Base-by-base conservation (phyloP, 2,797 vertebrate species). In the Hypotaenidia okinawae region DNA sequence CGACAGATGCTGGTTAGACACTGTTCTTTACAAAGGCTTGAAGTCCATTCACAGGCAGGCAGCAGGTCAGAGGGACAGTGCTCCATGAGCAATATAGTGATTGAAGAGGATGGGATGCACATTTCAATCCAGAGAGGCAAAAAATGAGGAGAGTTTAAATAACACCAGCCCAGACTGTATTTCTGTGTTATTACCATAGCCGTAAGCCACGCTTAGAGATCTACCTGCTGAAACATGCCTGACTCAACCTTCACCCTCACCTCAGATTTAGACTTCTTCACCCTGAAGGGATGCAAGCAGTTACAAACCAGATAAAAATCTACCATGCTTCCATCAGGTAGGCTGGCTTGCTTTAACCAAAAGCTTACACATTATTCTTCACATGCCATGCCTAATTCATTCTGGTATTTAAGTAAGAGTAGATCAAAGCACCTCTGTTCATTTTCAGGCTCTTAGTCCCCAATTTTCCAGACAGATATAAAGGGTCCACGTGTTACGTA, bases 351-450 rank as follows among this genome's bases (percentile, higher is more conserved):
- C 63, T 41, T 77, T 39, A 37, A 61, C 24, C 33, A 70, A 45
- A 57, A 62, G 37, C 13, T 32, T 75, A 30, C 0, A 0, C 8
- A 16, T 22, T 45, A 54, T 21, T 69, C 33, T 16, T 62, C 4
- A 6, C 0, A 0, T 35, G 6, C 54, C 11, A 0, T n/a, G 2
- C 27, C 25, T 4, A n/a, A 63, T 73, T 81, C 57, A 54, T 78
- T 64, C 64, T 24, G 30, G 28, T 45, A 25, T 68, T 83, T 21
- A 32, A 30, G 21, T 37, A 66, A 61, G 16, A 23, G 7, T 24
- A 30, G 43, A 59, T 49, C 11, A 54, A 80, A 96, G 54, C 49
- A 87, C 22, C 47, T 87, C n/a, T 68, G 49, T 57, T 84, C n/a
- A 2, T 63, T 68, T 66, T 58, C 82, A 89, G 22, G 22, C 39